Percentiles rank a stretch among this genome's conserved stretches.
Conservation (phyloP, 2,888 invertebrate genomes). For the Thereva unica region DNA sequence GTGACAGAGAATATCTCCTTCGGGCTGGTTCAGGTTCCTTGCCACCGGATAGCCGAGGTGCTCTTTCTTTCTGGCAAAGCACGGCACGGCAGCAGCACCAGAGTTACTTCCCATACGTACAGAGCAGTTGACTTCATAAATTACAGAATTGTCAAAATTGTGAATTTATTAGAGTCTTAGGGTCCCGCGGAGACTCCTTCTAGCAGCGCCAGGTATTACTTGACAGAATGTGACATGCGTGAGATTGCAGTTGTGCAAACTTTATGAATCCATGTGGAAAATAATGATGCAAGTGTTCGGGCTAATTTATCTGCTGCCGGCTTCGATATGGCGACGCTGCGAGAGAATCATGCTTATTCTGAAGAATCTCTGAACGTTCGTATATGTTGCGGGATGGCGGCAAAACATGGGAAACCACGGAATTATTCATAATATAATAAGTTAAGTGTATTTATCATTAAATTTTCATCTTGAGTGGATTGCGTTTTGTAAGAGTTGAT, state of each 20-base stretch:
- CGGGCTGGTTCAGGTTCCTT: conserved; percentile 24
- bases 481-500: too few species aligned
- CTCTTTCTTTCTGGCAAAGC: background rate
- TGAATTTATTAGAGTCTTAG: conserved; percentile 36
- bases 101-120: conserved; percentile 16
- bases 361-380: too few species aligned
- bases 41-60: conserved; percentile 19
- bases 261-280: conserved; percentile 25
- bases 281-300: background rate
- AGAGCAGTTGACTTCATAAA: conserved; percentile 35
- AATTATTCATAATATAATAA: too few species aligned
- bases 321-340: too few species aligned
- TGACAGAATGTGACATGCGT: conserved; percentile 31
- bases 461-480: too few species aligned
- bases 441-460: too few species aligned
- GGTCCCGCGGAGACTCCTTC: conserved; percentile 12
- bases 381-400: too few species aligned
- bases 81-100: background rate
- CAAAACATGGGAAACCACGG: too few species aligned
- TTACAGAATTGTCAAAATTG: conserved; percentile 36
- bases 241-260: conserved; percentile 30
- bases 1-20: conserved; percentile 26
- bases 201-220: conserved; percentile 3
- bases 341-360: too few species aligned
- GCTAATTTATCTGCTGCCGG: too few species aligned